These are phyloP conservation scores for Philonicus albiceps DNA, from an alignment of 2,888 invertebrate genomes.

Conservation along the genomic window DNA sequence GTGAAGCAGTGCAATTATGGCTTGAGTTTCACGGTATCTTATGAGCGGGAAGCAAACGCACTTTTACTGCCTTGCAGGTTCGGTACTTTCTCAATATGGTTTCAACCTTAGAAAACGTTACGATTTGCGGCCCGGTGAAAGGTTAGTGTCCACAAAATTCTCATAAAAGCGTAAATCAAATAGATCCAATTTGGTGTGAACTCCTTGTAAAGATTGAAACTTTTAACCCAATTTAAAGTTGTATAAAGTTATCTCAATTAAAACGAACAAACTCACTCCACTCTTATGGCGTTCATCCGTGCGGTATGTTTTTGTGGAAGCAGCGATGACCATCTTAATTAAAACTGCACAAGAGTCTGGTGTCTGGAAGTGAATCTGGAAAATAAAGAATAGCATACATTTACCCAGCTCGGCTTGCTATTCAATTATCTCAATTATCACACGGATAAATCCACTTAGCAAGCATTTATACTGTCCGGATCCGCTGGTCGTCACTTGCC, in stretches of 20 bases:
- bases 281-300: neutral
- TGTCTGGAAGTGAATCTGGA: neutral
- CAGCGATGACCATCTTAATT: neutral
- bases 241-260: neutral
- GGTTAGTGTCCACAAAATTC: neutral
- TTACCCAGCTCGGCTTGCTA: neutral
- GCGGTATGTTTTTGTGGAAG: neutral
- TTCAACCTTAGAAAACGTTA: neutral
- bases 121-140: neutral
- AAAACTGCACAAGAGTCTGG: neutral
- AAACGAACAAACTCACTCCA: neutral
- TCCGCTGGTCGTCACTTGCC: neutral
- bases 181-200: neutral
- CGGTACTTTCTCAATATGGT: neutral
- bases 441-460: neutral
- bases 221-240: neutral
- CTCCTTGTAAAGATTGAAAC: neutral
- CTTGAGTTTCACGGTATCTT: neutral
- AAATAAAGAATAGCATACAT: neutral
- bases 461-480: neutral
- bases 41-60: neutral
- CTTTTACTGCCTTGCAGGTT: neutral
- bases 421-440: neutral
- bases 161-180: neutral
- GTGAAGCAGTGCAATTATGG: neutral